Percentiles rank a stretch among this genome's conserved stretches.
phyloP scores from a whole-genome alignment of 2,888 invertebrate genomes.

The Ferrisia virgata region DNA sequence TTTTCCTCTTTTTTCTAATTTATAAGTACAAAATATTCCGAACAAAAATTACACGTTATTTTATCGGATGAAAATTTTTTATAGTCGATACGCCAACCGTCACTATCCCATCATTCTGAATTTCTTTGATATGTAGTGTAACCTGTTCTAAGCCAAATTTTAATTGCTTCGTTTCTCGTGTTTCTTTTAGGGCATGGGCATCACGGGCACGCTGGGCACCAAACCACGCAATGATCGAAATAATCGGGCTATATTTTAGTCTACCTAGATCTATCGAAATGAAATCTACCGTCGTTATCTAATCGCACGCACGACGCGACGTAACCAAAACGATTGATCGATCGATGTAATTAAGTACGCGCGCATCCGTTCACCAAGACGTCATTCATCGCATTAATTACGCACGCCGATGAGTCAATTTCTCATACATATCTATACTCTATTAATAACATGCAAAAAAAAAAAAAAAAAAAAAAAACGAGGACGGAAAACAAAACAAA shows the following conservation, averaged over 20 bases:
- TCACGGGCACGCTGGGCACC: slow-evolving; percentile 3
- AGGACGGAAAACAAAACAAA: background rate
- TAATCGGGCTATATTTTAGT: background rate
- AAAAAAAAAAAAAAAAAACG: too few relatives aligned
- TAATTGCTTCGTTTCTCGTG: background rate
- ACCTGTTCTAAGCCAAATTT: background rate
- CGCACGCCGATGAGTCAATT: background rate
- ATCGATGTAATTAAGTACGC: background rate
- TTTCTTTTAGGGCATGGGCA: slow-evolving; percentile 26
- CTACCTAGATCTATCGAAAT: background rate
- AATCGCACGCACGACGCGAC: too few relatives aligned
- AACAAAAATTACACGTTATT: background rate
- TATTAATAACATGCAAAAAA: too few relatives aligned
- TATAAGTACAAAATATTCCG: too few relatives aligned
- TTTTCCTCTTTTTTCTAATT: background rate
- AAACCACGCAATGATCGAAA: background rate
- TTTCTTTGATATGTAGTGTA: background rate
- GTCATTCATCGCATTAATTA: background rate
- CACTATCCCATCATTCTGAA: background rate
- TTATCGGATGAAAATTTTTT: background rate
- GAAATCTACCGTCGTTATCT: background rate
- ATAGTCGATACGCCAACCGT: background rate
- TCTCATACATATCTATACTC: too few relatives aligned
- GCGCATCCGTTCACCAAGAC: background rate
- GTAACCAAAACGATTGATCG: background rate